These are phyloP conservation scores for Leptoteleia sp. DNA, from an alignment of 1,140 invertebrate genomes.

Conservation along the genomic window DNA sequence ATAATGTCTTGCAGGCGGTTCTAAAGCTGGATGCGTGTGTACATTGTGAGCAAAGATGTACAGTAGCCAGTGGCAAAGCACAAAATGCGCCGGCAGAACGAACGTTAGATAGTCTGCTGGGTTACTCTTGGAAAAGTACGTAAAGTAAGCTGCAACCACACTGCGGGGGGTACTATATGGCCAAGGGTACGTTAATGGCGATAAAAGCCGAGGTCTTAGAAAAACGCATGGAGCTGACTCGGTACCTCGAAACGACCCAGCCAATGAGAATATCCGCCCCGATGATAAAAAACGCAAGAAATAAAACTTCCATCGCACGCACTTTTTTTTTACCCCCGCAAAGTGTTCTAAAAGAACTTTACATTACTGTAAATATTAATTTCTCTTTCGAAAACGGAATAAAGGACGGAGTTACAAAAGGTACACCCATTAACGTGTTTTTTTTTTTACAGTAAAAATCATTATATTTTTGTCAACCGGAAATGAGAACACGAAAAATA, in stretches of 20 bases:
- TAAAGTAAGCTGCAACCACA: constrained; percentile 46
- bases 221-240: constrained; percentile 50
- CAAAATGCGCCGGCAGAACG: constrained; percentile 25
- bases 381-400: too few species aligned
- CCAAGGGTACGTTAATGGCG: constrained; percentile 56
- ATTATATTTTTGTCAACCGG: too few species aligned
- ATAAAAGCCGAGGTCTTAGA: constrained; percentile 54
- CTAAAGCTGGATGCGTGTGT: constrained; percentile 19
- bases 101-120: constrained; percentile 46
- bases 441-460: too few species aligned
- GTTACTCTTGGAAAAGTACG: constrained; percentile 53
- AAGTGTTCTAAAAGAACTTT: constrained; percentile 17
- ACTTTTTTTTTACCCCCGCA: constrained; percentile 26
- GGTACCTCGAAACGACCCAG: constrained; percentile 38
- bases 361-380: constrained; percentile 9
- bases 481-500: too few species aligned
- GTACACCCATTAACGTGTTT: too few species aligned
- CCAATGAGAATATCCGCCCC: constrained; percentile 32
- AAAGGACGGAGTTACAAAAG: too few species aligned
- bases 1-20: constrained; percentile 30
- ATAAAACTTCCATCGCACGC: constrained; percentile 45
- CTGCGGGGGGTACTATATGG: constrained; percentile 52
- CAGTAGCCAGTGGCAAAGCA: constrained; percentile 30
- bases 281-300: constrained; percentile 20
- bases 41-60: constrained; percentile 8